Conservation (phyloP, 2,113 vertebrate genomes). For the Perca fluviatilis region DNA sequence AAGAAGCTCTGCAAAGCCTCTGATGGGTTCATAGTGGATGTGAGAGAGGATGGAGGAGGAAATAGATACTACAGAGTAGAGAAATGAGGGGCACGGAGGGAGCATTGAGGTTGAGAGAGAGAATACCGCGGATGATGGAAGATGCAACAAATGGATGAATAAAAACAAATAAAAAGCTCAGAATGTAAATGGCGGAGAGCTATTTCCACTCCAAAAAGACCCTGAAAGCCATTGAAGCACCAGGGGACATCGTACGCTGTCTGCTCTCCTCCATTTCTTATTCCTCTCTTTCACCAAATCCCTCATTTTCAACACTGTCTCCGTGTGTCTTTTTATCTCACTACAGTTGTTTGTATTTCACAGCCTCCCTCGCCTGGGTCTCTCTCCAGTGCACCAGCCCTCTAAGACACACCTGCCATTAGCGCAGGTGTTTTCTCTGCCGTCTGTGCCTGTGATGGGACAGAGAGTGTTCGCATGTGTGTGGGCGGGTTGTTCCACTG, state of each 20-base stretch:
- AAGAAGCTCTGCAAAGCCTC: constrained; percentile 40
- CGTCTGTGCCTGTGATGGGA: constrained; percentile 14
- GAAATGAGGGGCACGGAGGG: constrained; percentile 27
- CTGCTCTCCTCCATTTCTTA: neutral
- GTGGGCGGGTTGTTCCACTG: constrained; percentile 7
- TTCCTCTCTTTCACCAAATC: constrained; percentile 3
- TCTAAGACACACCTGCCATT: constrained; percentile 53
- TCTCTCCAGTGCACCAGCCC: neutral
- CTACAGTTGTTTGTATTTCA: constrained; percentile 38
- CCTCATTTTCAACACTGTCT: neutral
- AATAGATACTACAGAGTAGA: constrained; percentile 29
- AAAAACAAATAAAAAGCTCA: neutral
- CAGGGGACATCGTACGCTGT: neutral
- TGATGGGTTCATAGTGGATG: constrained; percentile 52
- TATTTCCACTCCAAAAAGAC: constrained; percentile 25
- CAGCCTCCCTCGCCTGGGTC: neutral
- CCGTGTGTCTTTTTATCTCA: neutral
- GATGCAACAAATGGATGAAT: constrained; percentile 38
- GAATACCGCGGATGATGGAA: constrained; percentile 12
- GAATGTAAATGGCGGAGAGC: constrained; percentile 20
- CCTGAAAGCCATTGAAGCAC: constrained; percentile 20
- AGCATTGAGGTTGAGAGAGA: neutral
- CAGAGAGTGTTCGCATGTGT: constrained; percentile 23
- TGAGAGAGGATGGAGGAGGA: constrained; percentile 34
- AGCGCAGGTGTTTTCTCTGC: constrained; percentile 44